Base-by-base conservation (phyloP, 1,140 invertebrate species). In the Drosophila ananassae region DNA sequence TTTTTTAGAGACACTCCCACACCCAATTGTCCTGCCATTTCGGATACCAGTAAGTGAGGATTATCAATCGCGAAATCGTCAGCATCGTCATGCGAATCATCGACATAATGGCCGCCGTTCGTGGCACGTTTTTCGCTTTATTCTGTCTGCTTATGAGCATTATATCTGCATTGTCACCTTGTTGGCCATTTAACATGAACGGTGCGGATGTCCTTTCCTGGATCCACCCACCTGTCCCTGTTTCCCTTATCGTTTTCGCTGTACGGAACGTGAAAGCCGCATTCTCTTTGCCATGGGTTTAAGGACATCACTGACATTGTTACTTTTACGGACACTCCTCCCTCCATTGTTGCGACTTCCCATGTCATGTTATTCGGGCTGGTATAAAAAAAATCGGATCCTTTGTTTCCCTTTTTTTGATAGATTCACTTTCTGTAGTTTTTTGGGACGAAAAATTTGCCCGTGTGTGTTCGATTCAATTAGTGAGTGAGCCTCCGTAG, bases 121-220 rank as follows among this genome's bases (percentile, higher is more conserved):
- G 46, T 22, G 64, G 34, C 80, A 73, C 77, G 67, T 79, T 84
- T 84, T 54, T 58, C 66, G 64, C 25, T 69, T 67, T 85, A 73
- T 84, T 60, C 59, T 62, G 47, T 30, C 64, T 75, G 73, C 68
- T 74, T 74, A 81, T 85, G 79, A 59, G 81, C 77, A 85, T 84
- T 84, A 85, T 85, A 84, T 85, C 77, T 87, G 81, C 81, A 84
- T 85, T 85, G 81, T 87, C 81, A 85, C 82, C 81, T 87, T 85
- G 81, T 78, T 81, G 82, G 82, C 77, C 82, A 85, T 85, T 85
- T 87, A 80, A 81, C 81, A 58, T 62, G 66, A 60, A 66, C 60
- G 62, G 52, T 37, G n/a, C 41, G 41, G 17, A 44, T 21, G 41
- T 73, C 58, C 52, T 47, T 41, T 53, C 25, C 48, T 28, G 28